A percentile compares a stretch with the other conserved stretches of the same genome.
Evolutionary conservation across 2,888 invertebrate species (phyloP).

Genomic region (Trypoxylon attenuatum): DNA sequence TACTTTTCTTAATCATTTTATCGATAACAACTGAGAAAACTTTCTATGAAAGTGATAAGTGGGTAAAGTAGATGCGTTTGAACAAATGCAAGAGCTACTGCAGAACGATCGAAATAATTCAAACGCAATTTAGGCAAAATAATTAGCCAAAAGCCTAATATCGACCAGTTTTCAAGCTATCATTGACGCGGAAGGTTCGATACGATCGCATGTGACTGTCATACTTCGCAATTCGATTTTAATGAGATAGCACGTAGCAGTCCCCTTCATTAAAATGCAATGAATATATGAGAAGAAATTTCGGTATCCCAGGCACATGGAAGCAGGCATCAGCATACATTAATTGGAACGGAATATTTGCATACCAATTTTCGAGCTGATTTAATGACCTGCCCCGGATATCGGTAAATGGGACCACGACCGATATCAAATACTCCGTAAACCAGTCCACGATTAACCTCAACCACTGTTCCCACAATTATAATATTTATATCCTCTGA

Average conservation of each 20-base stretch:
- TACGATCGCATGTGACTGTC: background rate
- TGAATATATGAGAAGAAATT: background rate
- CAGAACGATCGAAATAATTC: slow-evolving; percentile 17
- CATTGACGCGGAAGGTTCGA: background rate
- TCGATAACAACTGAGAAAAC: too few species aligned
- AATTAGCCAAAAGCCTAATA: slow-evolving; percentile 1
- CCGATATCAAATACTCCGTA: too few species aligned
- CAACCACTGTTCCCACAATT: too few species aligned
- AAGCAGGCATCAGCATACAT: slow-evolving; percentile 1
- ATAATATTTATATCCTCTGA: too few species aligned
- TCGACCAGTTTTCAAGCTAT: too few species aligned
- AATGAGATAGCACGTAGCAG: background rate
- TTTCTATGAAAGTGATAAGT: too few species aligned
- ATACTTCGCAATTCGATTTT: background rate
- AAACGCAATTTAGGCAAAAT: slow-evolving; percentile 4
- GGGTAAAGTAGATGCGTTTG: too few species aligned
- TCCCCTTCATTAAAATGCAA: background rate
- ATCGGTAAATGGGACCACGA: background rate
- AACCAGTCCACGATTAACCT: too few species aligned
- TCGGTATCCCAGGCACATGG: background rate
- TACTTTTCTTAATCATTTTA: too few species aligned
- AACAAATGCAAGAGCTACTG: too few species aligned
- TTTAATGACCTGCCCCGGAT: background rate
- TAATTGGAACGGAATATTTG: background rate
- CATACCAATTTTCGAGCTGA: background rate